Base-by-base conservation (phyloP, 2,797 vertebrate species). In the Muraenolepis orangiensis region DNA sequence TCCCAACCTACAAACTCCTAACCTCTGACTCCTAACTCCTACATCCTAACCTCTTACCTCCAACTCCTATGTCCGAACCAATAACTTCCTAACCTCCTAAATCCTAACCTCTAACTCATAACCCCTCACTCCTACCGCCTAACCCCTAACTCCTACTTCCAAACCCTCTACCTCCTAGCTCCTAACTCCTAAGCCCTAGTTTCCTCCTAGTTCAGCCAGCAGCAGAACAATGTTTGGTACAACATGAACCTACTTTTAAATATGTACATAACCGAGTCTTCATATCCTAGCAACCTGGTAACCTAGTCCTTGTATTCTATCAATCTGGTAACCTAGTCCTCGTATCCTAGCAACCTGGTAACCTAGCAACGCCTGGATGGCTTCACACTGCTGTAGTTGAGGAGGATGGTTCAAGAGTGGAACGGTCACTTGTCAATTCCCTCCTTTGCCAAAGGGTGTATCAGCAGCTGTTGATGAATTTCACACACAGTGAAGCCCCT, bases 391-490 rank as follows among this genome's bases (percentile, higher is more conserved):
- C 57, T 64, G 57, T 23, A 26, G 10, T 23, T 57, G 57, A 2
- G 57, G n/a, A 64, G 57, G 23, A 26, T n/a, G 23, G 57, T 26
- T 64, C 23, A 64, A 64, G 57, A 26, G 57, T 64, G 57, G 57
- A 40, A 12, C 38, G 11, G 38, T 40, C 38, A 26, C n/a, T n/a
- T n/a, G n/a, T 13, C 2, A 11, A 13, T 64, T 64, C 57, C 23
- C 57, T 64, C 57, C 57, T 11, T 64, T 64, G 57, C 57, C 57
- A 23, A 64, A 64, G n/a, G n/a, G 57, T 28, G 57, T 64, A 64
- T 64, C 57, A 64, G 57, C 57, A 64, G 23, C 57, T 64, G 57
- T 64, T 23, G 57, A n/a, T 64, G 57, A 64, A n/a, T n/a, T 64
- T 12, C 57, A 26, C 57, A 16, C 16, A 2, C 57, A 12, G 14